Evolutionary conservation across 1,140 invertebrate species (phyloP), one percentile per base, ranked within the genome.

Genomic region (Aethina tumida): DNA sequence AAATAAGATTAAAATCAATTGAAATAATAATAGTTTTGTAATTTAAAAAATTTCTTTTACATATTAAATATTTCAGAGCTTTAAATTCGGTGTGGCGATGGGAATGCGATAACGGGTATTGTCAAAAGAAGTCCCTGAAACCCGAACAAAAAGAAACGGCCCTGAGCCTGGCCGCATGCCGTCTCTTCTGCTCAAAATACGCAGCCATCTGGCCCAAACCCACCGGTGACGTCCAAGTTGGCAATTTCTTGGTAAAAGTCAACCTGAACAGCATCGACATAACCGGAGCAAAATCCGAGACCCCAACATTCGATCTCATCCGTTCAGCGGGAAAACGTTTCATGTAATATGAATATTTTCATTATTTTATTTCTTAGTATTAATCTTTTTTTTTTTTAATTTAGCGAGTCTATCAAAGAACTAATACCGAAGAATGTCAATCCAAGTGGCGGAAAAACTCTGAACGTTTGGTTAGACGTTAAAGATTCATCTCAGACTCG

Each of bases 151-250:
- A 60, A 34, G 55, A 64, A 1, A 61, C 64, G 4, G 70, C 69
- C 0, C 59, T 77, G 5, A 71, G 69, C 49, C 44, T 77, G n/a
- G 62, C 71, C 25, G 73, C 73, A 12, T 79, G 76, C 53, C 66
- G 73, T 41, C 62, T 77, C 54, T 75, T 75, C 51, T 79, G 75
- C 44, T 63, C 65, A 32, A 63, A 68, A 32, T 59, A 63, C 20
- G 71, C 77, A 34, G 65, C 70, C 2, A 51, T 88, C 2, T 86
- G 82, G 81, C 84, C 84, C 1, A 71, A 64, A 45, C 81, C 82
- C 4, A 82, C 75, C 1, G 77, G 77, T 0, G 57, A 67, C 9
- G 53, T 78, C 2, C 65, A 71, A 9, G 41, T 84, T 1, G 73
- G 74, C 4, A 70, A 66, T 22, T 59, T 63, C 20, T 60, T 81